Base-by-base conservation (phyloP, 2,888 invertebrate species). In the Cheilosia vulpina region DNA sequence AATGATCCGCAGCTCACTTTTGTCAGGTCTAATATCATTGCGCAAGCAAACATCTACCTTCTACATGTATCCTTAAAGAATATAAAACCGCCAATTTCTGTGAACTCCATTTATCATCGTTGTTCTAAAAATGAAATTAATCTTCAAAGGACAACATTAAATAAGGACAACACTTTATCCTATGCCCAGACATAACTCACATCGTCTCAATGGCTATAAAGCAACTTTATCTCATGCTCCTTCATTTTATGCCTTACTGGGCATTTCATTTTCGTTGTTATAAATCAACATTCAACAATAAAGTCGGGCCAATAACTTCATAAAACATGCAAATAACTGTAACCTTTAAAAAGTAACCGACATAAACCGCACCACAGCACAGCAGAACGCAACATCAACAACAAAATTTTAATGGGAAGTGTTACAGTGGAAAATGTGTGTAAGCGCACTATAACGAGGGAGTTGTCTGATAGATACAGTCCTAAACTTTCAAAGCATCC, bases 381-480 rank as follows among this genome's bases (percentile, higher is more conserved):
- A 47, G 57, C 27, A 55, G 27, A 69, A 60, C 57, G 58, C 45
- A 69, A 66, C 50, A 77, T n/a, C 34, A 55, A 24, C 38, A 41
- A 73, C 73, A 77, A 45, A 5, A 38, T 62, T 63, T 68, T 53
- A 80, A 73, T 73, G 73, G 73, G 62, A 80, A 80, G 72, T 68
- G 80, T 80, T 73, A 80, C 73, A 66, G 66, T 73, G 66, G 66
- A 80, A 80, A 68, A 60, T 73, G 53, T 80, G 71, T 68, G 69
- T 69, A 78, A 78, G 69, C 78, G 62, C 60, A 75, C 50, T 57
- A 57, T 62, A 62, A 62, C 55, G 62, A 76, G 71, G 80, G 84
- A 84, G 80, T 84, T 84, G 69, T 71, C 84, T 75, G 58, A 58
- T 57, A 31, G 75, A 84, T 71, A 79, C 71, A 80, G 60, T 60